Base-by-base conservation (phyloP, 2,888 invertebrate genomes). In the Helleia helle region DNA sequence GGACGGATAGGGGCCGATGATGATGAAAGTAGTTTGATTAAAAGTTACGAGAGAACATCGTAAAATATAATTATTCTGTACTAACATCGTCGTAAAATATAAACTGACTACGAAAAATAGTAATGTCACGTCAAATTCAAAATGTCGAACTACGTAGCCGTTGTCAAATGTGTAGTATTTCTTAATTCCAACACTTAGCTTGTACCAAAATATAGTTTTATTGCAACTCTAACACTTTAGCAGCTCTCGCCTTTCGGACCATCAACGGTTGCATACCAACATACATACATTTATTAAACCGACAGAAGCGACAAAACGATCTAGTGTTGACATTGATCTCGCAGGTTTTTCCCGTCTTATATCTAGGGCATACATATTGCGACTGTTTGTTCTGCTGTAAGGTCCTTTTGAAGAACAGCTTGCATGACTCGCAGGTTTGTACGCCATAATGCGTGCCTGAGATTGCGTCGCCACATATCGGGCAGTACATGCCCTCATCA, bases 401-500 rank as follows among this genome's bases (percentile, higher is more conserved):
- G 0, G 71, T 62, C 4, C 74, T 51, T 42, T 69, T 69, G 53
- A 74, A 74, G 59, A 74, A 74, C 0, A 62, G 50, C 40, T 69
- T 71, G 48, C 74, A 74, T 0, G 72, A 71, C 39, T 71, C 68
- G 40, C 74, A 74, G 1, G 69, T 66, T 1, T 52, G 51, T 1
- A 60, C 45, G 0, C 73, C 73, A 50, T 73, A 71, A 42, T 74
- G 70, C 0, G 57, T 30, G 0, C 74, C 71, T 0, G 64, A 58
- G 0, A 58, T 50, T 0, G 41, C 28, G 40, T 74, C 74, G 0
- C 58, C 56, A 42, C 74, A 74, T 1, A 74, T 41, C 0, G 69
- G 71, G 43, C 74, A 66, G 0, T 15, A 17, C 5, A 12, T 2
- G 28, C 12, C 12, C 12, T 13, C 18, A 18, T 22, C 0, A 8